Evolutionary conservation across 2,797 vertebrate genomes (phyloP).

Genomic region (Poeciliopsis turneri): DNA sequence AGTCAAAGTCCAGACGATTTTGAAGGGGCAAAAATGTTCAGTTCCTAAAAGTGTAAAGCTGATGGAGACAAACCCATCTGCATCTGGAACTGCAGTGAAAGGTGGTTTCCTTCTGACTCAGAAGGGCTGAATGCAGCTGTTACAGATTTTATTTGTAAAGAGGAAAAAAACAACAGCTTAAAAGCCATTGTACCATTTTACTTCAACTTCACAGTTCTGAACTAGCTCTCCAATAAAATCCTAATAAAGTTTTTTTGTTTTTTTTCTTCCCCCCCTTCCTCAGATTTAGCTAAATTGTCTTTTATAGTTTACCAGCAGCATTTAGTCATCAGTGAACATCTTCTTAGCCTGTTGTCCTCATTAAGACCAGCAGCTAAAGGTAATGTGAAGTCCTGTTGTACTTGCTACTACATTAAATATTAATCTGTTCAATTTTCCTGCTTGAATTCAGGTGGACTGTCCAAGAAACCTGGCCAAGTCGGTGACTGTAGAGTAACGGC

Average conservation of each 20-base stretch:
- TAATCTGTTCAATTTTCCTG: slow-evolving; percentile 10
- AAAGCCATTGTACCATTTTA: not conserved
- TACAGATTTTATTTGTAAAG: not conserved
- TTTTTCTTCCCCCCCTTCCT: not conserved
- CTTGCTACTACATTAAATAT: not conserved
- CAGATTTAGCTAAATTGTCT: slow-evolving; percentile 4
- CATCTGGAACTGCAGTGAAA: not conserved
- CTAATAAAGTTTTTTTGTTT: not conserved
- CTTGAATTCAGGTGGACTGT: slow-evolving; percentile 90
- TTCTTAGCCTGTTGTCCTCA: not conserved
- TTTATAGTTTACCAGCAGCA: slow-evolving; percentile 7
- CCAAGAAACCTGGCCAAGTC: slow-evolving; percentile 99
- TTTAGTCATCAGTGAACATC: slow-evolving; percentile 6
- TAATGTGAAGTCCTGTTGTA: not conserved
- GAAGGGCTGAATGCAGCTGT: not conserved
- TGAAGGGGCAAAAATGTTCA: not conserved
- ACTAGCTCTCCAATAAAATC: slow-evolving; percentile 5
- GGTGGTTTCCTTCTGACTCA: not conserved
- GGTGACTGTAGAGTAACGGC: slow-evolving; percentile 93
- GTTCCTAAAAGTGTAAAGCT: not conserved
- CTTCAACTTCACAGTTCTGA: not conserved
- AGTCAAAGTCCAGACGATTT: not conserved
- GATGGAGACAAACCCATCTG: not conserved
- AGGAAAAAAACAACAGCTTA: not conserved
- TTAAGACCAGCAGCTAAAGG: not conserved